Conservation (phyloP, 2,888 invertebrate genomes). For the Drosophila cracens region DNA sequence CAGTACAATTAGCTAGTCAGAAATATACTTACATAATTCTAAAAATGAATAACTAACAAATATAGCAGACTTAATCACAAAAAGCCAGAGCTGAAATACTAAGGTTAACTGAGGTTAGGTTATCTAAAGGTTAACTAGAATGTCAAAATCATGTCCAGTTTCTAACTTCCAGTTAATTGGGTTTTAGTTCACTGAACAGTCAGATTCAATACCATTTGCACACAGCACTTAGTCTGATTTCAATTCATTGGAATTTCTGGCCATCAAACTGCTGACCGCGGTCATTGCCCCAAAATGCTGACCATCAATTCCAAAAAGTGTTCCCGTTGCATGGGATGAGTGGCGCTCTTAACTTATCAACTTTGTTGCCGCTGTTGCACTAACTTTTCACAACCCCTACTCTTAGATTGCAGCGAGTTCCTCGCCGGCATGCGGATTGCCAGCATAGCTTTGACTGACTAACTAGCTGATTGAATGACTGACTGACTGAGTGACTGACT, state of each 20-base stretch:
- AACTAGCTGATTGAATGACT: constrained; percentile 31
- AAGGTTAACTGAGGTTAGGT: neutral
- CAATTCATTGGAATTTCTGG: constrained; percentile 1
- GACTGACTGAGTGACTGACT: constrained; percentile 24
- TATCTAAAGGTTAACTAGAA: neutral
- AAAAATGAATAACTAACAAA: neutral
- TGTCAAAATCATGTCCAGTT: neutral
- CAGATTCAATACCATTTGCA: neutral
- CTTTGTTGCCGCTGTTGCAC: constrained; percentile 56
- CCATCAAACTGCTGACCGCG: constrained; percentile 17
- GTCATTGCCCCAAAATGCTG: constrained; percentile 49
- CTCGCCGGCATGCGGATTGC: constrained; percentile 9
- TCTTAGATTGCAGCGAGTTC: constrained; percentile 10
- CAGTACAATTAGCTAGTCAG: neutral
- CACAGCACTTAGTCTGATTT: constrained; percentile 19
- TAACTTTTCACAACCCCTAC: neutral
- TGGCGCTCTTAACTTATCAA: constrained; percentile 63
- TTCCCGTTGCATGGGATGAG: constrained; percentile 55
- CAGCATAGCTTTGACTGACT: constrained; percentile 10
- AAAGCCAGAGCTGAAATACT: neutral
- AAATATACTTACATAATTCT: neutral
- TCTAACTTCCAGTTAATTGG: neutral
- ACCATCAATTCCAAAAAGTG: constrained; percentile 45
- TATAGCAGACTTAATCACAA: neutral
- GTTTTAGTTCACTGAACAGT: neutral